Conservation (phyloP, 2,888 invertebrate genomes). For the Gryllus longicercus region DNA sequence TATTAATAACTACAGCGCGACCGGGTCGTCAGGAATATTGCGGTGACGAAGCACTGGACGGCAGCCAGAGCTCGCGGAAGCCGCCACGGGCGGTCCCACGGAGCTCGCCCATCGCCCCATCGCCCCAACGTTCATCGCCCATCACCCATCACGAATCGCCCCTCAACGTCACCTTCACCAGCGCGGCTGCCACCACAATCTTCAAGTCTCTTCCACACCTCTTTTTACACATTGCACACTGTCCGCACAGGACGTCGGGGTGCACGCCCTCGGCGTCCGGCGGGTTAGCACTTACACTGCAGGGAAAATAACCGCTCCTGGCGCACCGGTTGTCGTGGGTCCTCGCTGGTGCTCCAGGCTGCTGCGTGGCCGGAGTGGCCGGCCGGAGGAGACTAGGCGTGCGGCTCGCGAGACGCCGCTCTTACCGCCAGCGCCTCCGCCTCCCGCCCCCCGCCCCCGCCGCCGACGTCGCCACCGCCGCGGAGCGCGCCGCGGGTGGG, state of each 20-base stretch:
- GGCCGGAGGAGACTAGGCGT: background rate
- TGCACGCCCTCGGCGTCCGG: background rate
- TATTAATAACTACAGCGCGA: background rate
- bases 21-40: background rate
- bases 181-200: background rate
- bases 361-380: background rate
- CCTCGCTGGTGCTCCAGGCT: background rate
- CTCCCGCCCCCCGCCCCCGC: background rate
- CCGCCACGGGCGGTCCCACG: background rate
- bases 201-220: background rate
- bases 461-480: background rate
- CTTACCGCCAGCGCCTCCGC: background rate
- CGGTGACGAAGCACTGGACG: background rate
- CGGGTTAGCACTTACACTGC: background rate
- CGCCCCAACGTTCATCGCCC: no score
- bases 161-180: background rate
- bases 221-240: background rate
- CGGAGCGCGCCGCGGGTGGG: no score
- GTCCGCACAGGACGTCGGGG: background rate
- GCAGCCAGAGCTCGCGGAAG: background rate
- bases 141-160: background rate
- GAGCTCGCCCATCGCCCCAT: background rate
- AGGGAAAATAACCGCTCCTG: background rate
- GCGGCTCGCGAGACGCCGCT: background rate
- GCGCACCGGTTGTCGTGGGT: background rate